Evolutionary conservation across 2,888 invertebrate species (phyloP), one percentile per base, ranked within the genome.

Genomic region (Leptinotarsa peninsularis): DNA sequence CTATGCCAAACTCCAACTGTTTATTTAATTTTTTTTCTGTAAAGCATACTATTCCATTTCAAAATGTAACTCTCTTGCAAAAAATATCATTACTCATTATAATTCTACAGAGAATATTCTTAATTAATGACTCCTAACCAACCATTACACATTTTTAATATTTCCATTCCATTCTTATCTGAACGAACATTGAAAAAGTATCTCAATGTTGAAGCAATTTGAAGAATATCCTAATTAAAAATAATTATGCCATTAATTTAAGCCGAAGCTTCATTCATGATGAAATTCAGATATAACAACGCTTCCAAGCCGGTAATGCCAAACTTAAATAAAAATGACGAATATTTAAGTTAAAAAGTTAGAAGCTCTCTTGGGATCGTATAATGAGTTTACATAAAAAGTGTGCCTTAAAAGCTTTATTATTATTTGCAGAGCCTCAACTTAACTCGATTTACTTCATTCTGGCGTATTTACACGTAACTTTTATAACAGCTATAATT

Each of bases 321-420:
- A 56, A 75, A 75, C 75, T 75, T 72, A 73, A 79, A 73, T 79
- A 78, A 79, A 78, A 80, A 78, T 79, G 79, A 80, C 78, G 80
- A 78, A 78, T 80, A 80, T 78, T 80, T 75, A 78, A 79, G 79
- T 79, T 78, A 69, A 74, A 77, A 80, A 78, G 80, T 80, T 80
- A 74, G 77, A 74, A 75, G 75, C 74, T 73, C 77, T 76, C 78
- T 71, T 54, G 77, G 76, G 77, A 77, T 56, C 67, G 74, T 60
- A 76, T 79, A 79, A 79, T 76, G 78, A 79, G 78, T 79, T 79
- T 78, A 78, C 79, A 76, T 75, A 76, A 79, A 79, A 78, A 78
- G 75, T 79, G 73, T 77, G 72, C 75, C 73, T 75, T 72, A 56
- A 67, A 70, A 78, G 78, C 75, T 81, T 81, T 80, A 79, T 81